These are phyloP conservation scores for Stenopsyche tienmushanensis DNA, from an alignment of 1,140 invertebrate genomes.

Conservation along the genomic window DNA sequence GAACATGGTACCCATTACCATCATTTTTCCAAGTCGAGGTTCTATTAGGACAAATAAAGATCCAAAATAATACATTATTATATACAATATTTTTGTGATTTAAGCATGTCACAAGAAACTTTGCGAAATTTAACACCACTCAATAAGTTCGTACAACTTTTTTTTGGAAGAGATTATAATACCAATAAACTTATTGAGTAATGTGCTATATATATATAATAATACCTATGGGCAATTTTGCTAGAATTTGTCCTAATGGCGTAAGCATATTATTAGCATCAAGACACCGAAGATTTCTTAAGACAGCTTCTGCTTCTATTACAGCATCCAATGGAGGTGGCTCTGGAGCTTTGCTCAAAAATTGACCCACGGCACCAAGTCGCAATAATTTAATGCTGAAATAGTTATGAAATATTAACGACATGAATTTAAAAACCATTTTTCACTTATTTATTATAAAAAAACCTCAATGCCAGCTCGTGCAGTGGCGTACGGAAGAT, in stretches of 20 bases:
- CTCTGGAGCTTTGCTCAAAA: slow-evolving; percentile 90
- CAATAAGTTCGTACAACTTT: too few relatives aligned
- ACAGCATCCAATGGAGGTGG: slow-evolving; percentile 93
- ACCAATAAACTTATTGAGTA: slow-evolving; percentile 72
- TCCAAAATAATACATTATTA: not conserved
- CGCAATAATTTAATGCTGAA: slow-evolving; percentile 73
- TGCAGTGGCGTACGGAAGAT: slow-evolving; percentile 95
- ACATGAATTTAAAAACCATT: not conserved
- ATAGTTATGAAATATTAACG: slow-evolving; percentile 42
- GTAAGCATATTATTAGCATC: slow-evolving; percentile 83
- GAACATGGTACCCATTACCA: slow-evolving; percentile 86
- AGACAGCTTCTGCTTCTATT: slow-evolving; percentile 78
- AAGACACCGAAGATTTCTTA: slow-evolving; percentile 84
- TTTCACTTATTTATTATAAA: too few relatives aligned
- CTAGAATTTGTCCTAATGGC: slow-evolving; percentile 87
- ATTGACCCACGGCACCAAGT: slow-evolving; percentile 86
- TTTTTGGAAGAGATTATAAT: not conserved
- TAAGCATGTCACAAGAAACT: not conserved
- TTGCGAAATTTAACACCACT: too few relatives aligned
- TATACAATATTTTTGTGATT: not conserved
- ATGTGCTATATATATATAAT: slow-evolving; percentile 63
- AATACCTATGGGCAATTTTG: slow-evolving; percentile 76
- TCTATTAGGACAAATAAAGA: slow-evolving; percentile 55
- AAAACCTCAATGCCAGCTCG: slow-evolving; percentile 81
- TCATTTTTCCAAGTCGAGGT: slow-evolving; percentile 92